A percentile compares a stretch with the other conserved stretches of the same genome.
Conservation (phyloP, 2,797 vertebrate genomes). For the Sandelia bainsii region DNA sequence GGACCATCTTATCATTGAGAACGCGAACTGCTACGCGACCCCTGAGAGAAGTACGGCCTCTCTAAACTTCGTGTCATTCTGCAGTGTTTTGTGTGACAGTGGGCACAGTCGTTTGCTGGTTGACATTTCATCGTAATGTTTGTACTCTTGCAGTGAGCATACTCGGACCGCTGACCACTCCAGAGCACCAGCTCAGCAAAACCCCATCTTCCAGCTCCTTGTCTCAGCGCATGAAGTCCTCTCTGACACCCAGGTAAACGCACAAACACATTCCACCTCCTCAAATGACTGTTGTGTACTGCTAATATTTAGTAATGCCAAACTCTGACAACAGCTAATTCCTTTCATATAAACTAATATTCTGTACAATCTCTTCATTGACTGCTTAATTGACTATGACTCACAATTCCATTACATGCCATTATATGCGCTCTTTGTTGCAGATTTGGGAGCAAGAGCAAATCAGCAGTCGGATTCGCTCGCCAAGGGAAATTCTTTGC, state of each 20-base stretch:
- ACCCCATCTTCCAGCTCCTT: slow-evolving; percentile 95
- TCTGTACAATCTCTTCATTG: slow-evolving; percentile 16
- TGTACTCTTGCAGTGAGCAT: slow-evolving; percentile 88
- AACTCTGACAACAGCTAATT: slow-evolving; percentile 22
- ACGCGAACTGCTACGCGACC: slow-evolving; percentile 90
- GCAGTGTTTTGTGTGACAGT: background rate
- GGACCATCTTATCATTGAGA: slow-evolving; percentile 90
- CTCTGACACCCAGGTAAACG: slow-evolving; percentile 92
- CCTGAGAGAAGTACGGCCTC: slow-evolving; percentile 89
- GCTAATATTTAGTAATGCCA: slow-evolving; percentile 2
- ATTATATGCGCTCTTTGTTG: slow-evolving; percentile 34
- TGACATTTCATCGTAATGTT: slow-evolving; percentile 21
- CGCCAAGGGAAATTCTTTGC: slow-evolving; percentile 93
- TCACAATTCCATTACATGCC: slow-evolving; percentile 15
- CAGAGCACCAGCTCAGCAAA: slow-evolving; percentile 94
- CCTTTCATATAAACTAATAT: slow-evolving; percentile 29
- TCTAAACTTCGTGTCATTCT: background rate
- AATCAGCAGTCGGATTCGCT: slow-evolving; percentile 84
- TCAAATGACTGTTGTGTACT: background rate
- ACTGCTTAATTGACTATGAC: slow-evolving; percentile 17
- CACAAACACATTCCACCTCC: rapidly evolving
- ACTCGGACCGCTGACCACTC: slow-evolving; percentile 94
- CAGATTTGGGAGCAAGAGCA: slow-evolving; percentile 95
- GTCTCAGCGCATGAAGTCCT: slow-evolving; percentile 90
- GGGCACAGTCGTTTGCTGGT: background rate